Conservation (phyloP, 2,888 invertebrate genomes). For the Lycocerus yunnanus region DNA sequence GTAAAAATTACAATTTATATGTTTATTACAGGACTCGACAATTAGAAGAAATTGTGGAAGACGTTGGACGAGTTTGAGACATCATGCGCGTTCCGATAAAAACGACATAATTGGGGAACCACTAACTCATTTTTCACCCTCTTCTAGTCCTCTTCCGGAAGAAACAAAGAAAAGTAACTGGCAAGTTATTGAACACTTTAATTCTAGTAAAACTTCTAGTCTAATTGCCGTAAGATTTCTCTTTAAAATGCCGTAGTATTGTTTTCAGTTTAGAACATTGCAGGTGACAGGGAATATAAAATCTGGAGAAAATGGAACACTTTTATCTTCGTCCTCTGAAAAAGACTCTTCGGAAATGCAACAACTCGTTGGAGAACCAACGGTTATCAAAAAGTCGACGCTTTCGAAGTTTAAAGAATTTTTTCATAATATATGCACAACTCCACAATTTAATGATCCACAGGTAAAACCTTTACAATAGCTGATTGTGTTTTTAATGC, state of each 20-base stretch:
- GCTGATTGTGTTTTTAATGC: too few species aligned
- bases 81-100: slow-evolving; percentile 54
- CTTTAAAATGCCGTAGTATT: neutral
- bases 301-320: slow-evolving; percentile 49
- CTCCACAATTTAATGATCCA: slow-evolving; percentile 79
- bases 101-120: slow-evolving; percentile 42
- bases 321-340: slow-evolving; percentile 50
- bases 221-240: slow-evolving; percentile 63
- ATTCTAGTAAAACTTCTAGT: slow-evolving; percentile 64
- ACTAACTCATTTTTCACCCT: slow-evolving; percentile 55
- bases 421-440: slow-evolving; percentile 63
- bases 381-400: slow-evolving; percentile 37
- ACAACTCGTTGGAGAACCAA: slow-evolving; percentile 42
- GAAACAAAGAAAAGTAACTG: slow-evolving; percentile 82
- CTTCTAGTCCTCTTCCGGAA: slow-evolving; percentile 60
- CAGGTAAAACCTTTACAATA: too few species aligned
- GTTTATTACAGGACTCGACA: slow-evolving; percentile 47
- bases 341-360: slow-evolving; percentile 50
- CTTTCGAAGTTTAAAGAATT: slow-evolving; percentile 21
- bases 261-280: neutral
- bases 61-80: slow-evolving; percentile 60
- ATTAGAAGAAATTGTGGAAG: slow-evolving; percentile 51
- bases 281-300: slow-evolving; percentile 49
- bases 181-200: slow-evolving; percentile 89
- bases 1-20: too few species aligned